Evolutionary conservation across 2,888 invertebrate species (phyloP).

Genomic region (Nephrotoma appendiculata): DNA sequence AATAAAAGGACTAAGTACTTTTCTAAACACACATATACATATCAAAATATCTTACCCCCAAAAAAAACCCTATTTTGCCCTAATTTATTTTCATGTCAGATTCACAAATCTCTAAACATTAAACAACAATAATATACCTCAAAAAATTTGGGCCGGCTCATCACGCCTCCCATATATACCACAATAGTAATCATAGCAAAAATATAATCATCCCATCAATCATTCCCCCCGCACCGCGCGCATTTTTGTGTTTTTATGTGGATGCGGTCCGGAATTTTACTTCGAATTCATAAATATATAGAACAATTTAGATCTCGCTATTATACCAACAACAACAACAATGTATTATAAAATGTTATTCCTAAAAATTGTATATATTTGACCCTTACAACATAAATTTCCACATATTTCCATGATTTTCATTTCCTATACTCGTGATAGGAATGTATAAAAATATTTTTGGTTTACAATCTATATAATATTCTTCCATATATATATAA

Average conservation of each 20-base stretch:
- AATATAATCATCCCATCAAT: not conserved
- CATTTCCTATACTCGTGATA: not conserved
- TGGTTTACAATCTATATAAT: not conserved
- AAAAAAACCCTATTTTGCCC: not conserved
- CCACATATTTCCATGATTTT: not conserved
- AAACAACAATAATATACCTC: not conserved
- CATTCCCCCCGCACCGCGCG: not conserved
- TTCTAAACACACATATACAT: not conserved
- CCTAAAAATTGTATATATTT: not conserved
- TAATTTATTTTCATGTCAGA: not conserved
- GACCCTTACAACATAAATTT: not conserved
- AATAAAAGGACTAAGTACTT: not conserved
- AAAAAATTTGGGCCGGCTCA: not conserved
- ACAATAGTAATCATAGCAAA: not conserved
- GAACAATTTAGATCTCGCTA: not conserved
- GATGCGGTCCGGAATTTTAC: not conserved
- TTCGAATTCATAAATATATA: not conserved
- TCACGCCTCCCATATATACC: not conserved
- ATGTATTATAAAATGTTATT: not conserved
- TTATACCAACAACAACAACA: not conserved
- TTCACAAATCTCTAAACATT: not conserved
- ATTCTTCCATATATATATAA: not conserved
- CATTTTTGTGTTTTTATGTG: not conserved
- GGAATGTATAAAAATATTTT: not conserved
- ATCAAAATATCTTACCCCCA: not conserved